Base-by-base conservation (phyloP, 2,797 vertebrate species). In the Bryconaethiops microstoma region DNA sequence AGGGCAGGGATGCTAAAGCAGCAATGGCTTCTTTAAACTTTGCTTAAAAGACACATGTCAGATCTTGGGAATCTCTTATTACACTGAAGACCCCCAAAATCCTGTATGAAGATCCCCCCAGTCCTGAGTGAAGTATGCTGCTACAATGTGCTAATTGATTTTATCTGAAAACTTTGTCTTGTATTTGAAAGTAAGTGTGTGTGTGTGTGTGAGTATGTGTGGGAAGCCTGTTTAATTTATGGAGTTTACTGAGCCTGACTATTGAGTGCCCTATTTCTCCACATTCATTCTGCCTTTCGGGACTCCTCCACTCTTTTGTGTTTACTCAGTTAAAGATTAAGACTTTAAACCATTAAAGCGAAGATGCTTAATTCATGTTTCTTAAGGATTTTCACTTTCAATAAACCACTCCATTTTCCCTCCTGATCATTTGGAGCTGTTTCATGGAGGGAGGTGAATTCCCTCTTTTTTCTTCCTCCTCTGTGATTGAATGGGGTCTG, bases 401-500 rank as follows among this genome's bases (percentile, higher is more conserved):
- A 21, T 78, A 86, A 79, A 77, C 23, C 70, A 80, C 71, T 79
- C 71, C 64, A 3, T 71, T 19, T 68, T 48, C 19, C 63, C 60
- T 71, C 62, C 45, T 72, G 70, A 72, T 84, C 13, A 71, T 83
- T 50, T 76, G 63, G 69, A 64, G 69, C 63, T 67, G 63, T 77
- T 73, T 73, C 6, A 45, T 72, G 50, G 69, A 10, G 55, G 59
- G 81, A 74, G 70, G 71, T 40, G 21, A 77, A 75, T 77, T 83
- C 74, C 40, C 45, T 14, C 29, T 78, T 63, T 77, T 77, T 78
- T 69, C 55, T 64, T 76, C 23, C 60, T 78, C 70, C 35, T 71
- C 17, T 4, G 42, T 86, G 80, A 84, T 78, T 81, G 75, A 84
- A 83, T 84, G 74, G 55, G 78, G 63, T 79, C 83, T 83, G 75